Base-by-base conservation (phyloP, 2,888 invertebrate genomes). In the Dichetophora obliterata region DNA sequence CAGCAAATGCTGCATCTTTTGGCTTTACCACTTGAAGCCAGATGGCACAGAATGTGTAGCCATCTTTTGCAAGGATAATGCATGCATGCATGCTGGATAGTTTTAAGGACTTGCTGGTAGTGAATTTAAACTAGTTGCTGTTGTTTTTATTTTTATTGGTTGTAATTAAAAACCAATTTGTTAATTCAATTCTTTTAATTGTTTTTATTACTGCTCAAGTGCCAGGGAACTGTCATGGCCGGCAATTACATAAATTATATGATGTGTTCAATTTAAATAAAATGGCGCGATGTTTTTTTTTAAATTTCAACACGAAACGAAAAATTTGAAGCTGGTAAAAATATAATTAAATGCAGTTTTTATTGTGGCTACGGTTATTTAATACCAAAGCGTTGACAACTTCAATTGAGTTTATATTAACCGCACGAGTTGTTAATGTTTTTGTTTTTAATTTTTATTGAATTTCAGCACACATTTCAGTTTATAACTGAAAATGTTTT, bases 101-200 rank as follows among this genome's bases (percentile, higher is more conserved):
- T 63, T 63, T 63, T 31, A 63, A 63, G 63, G 5, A 11, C 8
- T 61, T 22, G 27, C 19, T 31, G 22, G 50, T 48, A 43, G 48
- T 43, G 50, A 5, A 4, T 31, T 24, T 31, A 11, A 31, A 34
- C 61, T 63, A 14, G 48, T 37, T 66, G 37, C 48, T 66, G 27
- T 9, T 66, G 63, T 14, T 27, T n/a, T n/a, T 34, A 9, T 57
- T 37, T 57, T 57, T 70, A 31, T 57, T 37, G 34, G 57, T 31
- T 16, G 34, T 31, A 57, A 70, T 70, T 70, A 70, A 70, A 70
- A 70, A 70, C 57, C 34, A 52, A 57, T 70, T 57, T 70, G 31
- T 52, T 52, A 1, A 70, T 57, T 43, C 6, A 75, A 68, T 48
- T 69, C 59, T 68, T 71, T 75, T 63, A 34, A 34, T 34, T 27